Conservation (phyloP, 1,140 invertebrate genomes). For the Atta colombica region DNA sequence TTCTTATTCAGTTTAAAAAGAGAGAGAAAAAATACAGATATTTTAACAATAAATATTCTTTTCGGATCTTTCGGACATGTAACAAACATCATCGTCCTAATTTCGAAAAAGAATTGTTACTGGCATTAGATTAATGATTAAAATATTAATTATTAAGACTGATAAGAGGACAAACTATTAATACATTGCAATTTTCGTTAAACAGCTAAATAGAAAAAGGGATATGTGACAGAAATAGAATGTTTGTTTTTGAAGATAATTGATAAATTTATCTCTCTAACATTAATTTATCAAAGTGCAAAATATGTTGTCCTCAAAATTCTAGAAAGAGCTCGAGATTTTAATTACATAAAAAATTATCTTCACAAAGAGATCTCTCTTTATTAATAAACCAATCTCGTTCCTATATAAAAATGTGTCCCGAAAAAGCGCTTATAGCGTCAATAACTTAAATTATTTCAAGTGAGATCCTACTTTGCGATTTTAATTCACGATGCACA, state of each 20-base stretch:
- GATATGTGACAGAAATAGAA: not conserved
- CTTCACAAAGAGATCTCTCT: not conserved
- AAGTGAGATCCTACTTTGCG: conserved; percentile 5
- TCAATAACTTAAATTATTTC: conserved; percentile 29
- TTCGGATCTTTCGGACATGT: not conserved
- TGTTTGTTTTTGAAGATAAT: not conserved
- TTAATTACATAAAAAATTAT: not conserved
- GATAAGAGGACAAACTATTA: not conserved
- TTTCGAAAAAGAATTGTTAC: not conserved
- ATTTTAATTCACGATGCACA: conserved; percentile 27
- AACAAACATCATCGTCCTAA: not conserved
- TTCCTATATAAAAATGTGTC: not conserved
- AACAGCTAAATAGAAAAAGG: not conserved
- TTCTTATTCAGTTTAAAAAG: not conserved
- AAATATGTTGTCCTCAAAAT: not conserved
- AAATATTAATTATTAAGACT: not conserved
- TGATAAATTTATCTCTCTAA: not conserved
- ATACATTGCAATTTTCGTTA: not conserved
- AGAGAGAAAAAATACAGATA: not conserved
- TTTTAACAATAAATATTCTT: not conserved
- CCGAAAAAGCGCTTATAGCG: not conserved
- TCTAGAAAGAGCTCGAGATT: too few relatives aligned
- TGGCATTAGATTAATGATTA: not conserved
- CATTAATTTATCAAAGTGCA: conserved; percentile 16
- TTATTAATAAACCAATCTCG: not conserved